Percentiles rank a stretch among this genome's conserved stretches.
phyloP scores from a whole-genome alignment of 1,140 invertebrate species.

The Ostrea denselamellosa region DNA sequence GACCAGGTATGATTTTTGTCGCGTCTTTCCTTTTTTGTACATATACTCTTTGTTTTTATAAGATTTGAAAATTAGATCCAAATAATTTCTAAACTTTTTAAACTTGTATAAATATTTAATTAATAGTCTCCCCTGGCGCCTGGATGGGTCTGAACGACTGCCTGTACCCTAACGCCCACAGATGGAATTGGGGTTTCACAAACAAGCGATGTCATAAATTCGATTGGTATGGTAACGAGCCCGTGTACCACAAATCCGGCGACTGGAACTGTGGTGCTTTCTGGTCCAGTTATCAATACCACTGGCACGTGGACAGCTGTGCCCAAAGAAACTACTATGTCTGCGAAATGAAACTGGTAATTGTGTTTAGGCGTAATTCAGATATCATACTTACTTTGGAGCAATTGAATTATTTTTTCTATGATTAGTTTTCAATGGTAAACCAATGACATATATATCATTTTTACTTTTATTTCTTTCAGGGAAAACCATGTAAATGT shows the following conservation, averaged over 20 bases:
- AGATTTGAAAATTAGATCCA: no score
- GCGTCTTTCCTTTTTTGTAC: no score
- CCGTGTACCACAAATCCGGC: background rate
- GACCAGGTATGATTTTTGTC: no score
- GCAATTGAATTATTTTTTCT: no score
- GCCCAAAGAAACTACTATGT: conserved; percentile 20
- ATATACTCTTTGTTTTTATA: no score
- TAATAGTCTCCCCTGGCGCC: conserved; percentile 8
- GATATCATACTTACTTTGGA: background rate
- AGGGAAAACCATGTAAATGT: conserved; percentile 32
- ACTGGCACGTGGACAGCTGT: no score
- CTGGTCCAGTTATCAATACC: background rate
- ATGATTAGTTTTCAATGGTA: no score
- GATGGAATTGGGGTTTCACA: conserved; percentile 24
- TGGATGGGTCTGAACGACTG: conserved; percentile 41
- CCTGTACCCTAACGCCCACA: conserved; percentile 31
- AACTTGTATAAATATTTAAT: background rate
- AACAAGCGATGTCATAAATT: conserved; percentile 29
- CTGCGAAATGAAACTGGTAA: conserved; percentile 38
- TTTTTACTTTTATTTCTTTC: background rate
- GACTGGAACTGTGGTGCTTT: conserved; percentile 20
- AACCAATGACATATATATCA: background rate
- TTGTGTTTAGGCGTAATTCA: background rate
- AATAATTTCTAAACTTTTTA: no score
- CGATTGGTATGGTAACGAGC: conserved; percentile 30